These are phyloP conservation scores for Acronicta leporina DNA, from an alignment of 2,888 invertebrate genomes.

Conservation along the genomic window DNA sequence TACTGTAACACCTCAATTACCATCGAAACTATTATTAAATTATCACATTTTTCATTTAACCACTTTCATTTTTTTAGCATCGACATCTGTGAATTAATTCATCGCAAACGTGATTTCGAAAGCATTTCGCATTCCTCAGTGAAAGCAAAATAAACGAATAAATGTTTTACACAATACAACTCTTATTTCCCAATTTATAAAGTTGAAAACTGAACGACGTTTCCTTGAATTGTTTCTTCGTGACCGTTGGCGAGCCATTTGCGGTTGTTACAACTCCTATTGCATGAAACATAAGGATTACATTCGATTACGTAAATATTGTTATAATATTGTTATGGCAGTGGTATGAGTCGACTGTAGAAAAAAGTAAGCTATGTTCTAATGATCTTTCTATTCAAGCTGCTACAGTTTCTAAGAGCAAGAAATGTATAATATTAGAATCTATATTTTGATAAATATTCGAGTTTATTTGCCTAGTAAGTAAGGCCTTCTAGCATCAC, in stretches of 20 bases:
- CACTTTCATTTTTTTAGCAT: constrained; percentile 62
- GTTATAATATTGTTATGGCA: constrained; percentile 18
- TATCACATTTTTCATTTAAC: constrained; percentile 43
- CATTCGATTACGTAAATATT: constrained; percentile 39
- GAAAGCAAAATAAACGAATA: constrained; percentile 69
- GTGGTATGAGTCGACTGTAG: constrained; percentile 17
- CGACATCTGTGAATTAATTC: constrained; percentile 59
- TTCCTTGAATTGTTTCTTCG: constrained; percentile 19
- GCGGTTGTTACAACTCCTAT: constrained; percentile 53
- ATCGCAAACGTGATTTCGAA: constrained; percentile 61
- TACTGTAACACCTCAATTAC: constrained; percentile 6
- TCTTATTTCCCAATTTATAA: constrained; percentile 22
- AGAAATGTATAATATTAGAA: constrained; percentile 13
- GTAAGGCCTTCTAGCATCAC: no score
- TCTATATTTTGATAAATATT: constrained; percentile 1
- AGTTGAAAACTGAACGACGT: constrained; percentile 32
- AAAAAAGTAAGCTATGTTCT: constrained; percentile 38
- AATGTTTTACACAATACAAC: constrained; percentile 6
- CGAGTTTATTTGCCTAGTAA: no score
- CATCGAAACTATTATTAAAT: constrained; percentile 22
- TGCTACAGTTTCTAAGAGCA: constrained; percentile 39
- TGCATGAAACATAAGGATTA: constrained; percentile 46
- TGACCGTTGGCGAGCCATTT: constrained; percentile 32
- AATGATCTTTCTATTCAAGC: constrained; percentile 45
- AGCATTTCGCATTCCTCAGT: constrained; percentile 65